Conservation (phyloP, 1,140 invertebrate species). For the Dinoponera quadriceps region DNA sequence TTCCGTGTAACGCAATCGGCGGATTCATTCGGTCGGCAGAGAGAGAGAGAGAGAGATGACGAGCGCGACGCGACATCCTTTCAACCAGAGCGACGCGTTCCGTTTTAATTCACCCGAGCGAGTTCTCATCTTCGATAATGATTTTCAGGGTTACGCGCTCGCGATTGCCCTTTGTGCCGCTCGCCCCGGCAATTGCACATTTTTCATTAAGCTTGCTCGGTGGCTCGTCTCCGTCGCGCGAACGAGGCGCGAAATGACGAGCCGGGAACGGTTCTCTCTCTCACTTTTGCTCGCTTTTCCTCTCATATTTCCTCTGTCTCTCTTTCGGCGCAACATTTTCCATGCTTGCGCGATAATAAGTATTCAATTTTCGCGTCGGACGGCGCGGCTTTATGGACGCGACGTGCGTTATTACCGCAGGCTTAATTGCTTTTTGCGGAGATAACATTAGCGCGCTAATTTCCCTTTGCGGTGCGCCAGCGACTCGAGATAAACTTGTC, state of each 20-base stretch:
- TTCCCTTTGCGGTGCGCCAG: conserved; percentile 33
- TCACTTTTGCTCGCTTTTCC: not conserved
- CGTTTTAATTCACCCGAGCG: conserved; percentile 44
- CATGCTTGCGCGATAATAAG: conserved; percentile 43
- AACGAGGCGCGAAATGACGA: conserved; percentile 8
- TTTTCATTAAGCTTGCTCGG: conserved; percentile 36
- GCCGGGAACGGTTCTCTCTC: conserved; percentile 19
- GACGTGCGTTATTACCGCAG: conserved; percentile 42
- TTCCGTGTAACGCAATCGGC: conserved; percentile 1
- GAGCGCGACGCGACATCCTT: not conserved
- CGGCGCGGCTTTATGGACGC: conserved; percentile 35
- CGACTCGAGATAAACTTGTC: conserved; percentile 49
- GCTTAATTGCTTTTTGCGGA: conserved; percentile 54
- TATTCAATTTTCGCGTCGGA: conserved; percentile 44
- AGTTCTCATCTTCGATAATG: conserved; percentile 41
- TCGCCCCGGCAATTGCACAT: conserved; percentile 40
- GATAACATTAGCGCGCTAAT: conserved; percentile 56
- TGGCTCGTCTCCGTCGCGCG: not conserved
- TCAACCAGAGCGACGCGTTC: conserved; percentile 10
- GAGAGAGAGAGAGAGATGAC: not conserved
- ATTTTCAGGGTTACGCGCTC: conserved; percentile 19
- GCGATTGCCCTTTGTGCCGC: conserved; percentile 44
- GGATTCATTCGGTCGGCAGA: not conserved
- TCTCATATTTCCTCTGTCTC: not conserved
- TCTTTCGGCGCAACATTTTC: conserved; percentile 23